Evolutionary conservation across 2,113 vertebrate genomes (phyloP).

Genomic region (Corythoichthys haematopterus): DNA sequence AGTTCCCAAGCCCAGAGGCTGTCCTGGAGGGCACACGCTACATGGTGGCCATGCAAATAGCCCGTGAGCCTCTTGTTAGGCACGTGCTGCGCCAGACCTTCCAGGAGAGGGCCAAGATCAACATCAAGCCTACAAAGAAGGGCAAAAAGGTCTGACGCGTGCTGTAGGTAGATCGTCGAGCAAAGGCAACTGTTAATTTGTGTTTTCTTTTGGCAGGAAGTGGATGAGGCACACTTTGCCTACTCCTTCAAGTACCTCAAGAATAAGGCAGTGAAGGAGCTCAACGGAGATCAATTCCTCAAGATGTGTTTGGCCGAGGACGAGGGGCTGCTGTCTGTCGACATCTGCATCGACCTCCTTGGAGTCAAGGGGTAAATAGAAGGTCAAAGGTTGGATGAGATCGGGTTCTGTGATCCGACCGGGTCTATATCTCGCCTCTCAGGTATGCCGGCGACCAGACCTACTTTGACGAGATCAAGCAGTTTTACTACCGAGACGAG

Average conservation of each 20-base stretch:
- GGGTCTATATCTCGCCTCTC: background rate
- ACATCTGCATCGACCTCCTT: conserved; percentile 94
- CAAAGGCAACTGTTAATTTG: background rate
- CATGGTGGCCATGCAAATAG: conserved; percentile 98
- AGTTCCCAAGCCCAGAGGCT: conserved; percentile 85
- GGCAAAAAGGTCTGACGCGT: conserved; percentile 84
- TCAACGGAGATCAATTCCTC: conserved; percentile 93
- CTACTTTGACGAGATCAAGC: conserved; percentile 98
- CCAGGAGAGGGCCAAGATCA: conserved; percentile 95
- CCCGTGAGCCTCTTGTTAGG: conserved; percentile 91
- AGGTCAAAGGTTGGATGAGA: background rate
- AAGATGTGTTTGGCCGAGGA: conserved; percentile 94
- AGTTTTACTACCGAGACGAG: conserved; percentile 98
- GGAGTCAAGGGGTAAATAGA: conserved; percentile 86
- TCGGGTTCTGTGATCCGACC: background rate
- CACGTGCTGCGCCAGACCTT: conserved; percentile 96
- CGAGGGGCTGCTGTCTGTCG: conserved; percentile 83
- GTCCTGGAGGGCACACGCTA: conserved; percentile 95
- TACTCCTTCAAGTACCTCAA: conserved; percentile 98
- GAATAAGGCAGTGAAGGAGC: conserved; percentile 96
- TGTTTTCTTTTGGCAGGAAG: conserved; percentile 69
- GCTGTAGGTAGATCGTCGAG: background rate
- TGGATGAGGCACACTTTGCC: conserved; percentile 93
- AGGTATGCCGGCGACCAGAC: conserved; percentile 93
- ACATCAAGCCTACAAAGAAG: conserved; percentile 93